These are phyloP conservation scores for Eriosoma lanigerum DNA, from an alignment of 1,140 invertebrate species.

Conservation along the genomic window DNA sequence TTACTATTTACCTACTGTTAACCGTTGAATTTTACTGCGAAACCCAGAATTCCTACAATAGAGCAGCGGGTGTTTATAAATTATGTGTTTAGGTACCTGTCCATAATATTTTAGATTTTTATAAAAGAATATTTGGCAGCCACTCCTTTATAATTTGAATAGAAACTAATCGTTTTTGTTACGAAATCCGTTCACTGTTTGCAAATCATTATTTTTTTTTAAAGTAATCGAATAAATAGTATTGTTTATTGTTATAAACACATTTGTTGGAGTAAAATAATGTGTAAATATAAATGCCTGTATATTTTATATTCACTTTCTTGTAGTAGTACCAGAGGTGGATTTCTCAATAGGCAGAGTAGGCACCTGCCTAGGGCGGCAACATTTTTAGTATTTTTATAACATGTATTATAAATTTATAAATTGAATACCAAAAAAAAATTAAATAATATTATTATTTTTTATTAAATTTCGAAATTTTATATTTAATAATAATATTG, in stretches of 20 bases:
- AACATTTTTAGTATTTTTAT: too few relatives aligned
- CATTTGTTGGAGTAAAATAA: background rate
- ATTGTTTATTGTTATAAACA: conserved; percentile 4
- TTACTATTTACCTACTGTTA: too few relatives aligned
- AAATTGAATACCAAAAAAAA: too few relatives aligned
- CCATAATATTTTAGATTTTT: background rate
- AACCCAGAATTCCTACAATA: background rate
- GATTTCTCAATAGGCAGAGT: too few relatives aligned
- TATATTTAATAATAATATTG: too few relatives aligned
- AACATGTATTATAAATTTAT: too few relatives aligned
- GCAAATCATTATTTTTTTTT: background rate
- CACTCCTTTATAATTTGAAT: conserved; percentile 14
- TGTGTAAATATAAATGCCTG: background rate
- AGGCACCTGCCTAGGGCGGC: too few relatives aligned
- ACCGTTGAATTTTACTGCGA: too few relatives aligned
- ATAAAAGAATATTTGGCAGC: conserved; percentile 13
- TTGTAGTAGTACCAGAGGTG: too few relatives aligned
- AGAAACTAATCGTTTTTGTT: background rate
- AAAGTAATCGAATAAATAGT: conserved; percentile 1
- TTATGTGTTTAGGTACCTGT: too few relatives aligned
- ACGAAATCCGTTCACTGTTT: conserved; percentile 1
- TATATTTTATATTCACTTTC: conserved; percentile 19
- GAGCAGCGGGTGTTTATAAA: background rate
- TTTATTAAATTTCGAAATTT: too few relatives aligned
- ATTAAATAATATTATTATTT: too few relatives aligned